phyloP scores from a whole-genome alignment of 2,797 vertebrate genomes.

The Pelodytes ibericus region DNA sequence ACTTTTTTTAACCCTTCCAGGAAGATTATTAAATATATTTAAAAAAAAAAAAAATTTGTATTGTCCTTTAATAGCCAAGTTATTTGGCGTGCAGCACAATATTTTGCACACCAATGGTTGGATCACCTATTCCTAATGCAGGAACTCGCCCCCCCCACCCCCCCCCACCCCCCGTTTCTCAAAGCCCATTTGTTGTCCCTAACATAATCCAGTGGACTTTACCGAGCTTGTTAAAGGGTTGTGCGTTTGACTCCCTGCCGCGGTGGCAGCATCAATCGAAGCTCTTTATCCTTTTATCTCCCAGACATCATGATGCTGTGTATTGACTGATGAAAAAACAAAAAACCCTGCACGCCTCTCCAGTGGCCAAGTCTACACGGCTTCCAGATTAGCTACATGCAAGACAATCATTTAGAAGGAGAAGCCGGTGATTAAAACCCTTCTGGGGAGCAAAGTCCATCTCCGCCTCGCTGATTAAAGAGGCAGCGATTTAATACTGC shows the following conservation, averaged over 20 bases:
- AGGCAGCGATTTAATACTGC: background rate
- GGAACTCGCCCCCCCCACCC: too few species aligned
- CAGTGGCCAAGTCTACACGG: slow-evolving; percentile 14
- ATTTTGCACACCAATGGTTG: too few species aligned
- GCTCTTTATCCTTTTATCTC: slow-evolving; percentile 44
- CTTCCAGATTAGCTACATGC: slow-evolving; percentile 33
- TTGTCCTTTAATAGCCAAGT: too few species aligned
- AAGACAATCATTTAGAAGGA: slow-evolving; percentile 32
- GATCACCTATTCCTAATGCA: too few species aligned
- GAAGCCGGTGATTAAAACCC: slow-evolving; percentile 26
- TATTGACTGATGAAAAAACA: slow-evolving; percentile 50
- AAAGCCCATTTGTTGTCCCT: background rate
- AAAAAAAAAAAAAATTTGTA: too few species aligned
- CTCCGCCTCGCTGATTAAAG: background rate
- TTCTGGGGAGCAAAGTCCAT: background rate
- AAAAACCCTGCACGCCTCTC: slow-evolving; percentile 34
- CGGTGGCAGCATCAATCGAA: slow-evolving; percentile 40
- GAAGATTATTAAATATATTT: too few species aligned
- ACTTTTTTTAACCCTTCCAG: too few species aligned
- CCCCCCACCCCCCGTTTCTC: background rate
- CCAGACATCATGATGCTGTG: slow-evolving; percentile 23
- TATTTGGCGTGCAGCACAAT: too few species aligned
- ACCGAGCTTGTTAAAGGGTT: slow-evolving; percentile 39
- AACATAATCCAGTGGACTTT: slow-evolving; percentile 21
- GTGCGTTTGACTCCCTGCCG: slow-evolving; percentile 29